phyloP scores from a whole-genome alignment of 2,113 vertebrate genomes.

The Amphilophus citrinellus region DNA sequence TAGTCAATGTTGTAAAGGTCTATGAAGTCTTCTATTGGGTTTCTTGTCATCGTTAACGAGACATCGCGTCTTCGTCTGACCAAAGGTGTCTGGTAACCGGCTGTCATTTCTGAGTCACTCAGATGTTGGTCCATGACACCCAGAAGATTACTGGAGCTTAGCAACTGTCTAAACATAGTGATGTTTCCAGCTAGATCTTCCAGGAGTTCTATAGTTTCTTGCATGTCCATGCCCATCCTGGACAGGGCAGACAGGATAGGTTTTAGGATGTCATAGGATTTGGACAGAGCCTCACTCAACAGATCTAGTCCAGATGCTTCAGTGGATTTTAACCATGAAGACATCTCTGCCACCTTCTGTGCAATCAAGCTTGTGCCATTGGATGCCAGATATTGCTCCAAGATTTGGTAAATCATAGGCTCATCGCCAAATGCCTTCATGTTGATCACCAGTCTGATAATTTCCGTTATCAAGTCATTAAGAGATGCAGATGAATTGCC shows the following conservation, averaged over 20 bases:
- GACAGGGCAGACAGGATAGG: slow-evolving; percentile 44
- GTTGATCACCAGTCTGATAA: slow-evolving; percentile 44
- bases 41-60: background rate
- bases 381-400: slow-evolving; percentile 63
- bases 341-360: slow-evolving; percentile 55
- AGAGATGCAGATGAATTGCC: slow-evolving; percentile 26
- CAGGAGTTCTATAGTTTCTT: slow-evolving; percentile 33
- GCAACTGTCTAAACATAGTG: slow-evolving; percentile 61
- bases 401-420: slow-evolving; percentile 45
- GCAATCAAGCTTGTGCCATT: slow-evolving; percentile 44
- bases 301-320: slow-evolving; percentile 67
- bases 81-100: background rate
- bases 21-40: slow-evolving; percentile 75
- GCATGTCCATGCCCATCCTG: slow-evolving; percentile 21
- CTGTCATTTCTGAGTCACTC: background rate
- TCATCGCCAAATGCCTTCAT: slow-evolving; percentile 61
- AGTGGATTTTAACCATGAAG: slow-evolving; percentile 62
- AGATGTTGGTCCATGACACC: slow-evolving; percentile 12
- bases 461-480: slow-evolving; percentile 39
- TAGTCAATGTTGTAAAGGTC: slow-evolving; percentile 78
- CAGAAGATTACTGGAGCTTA: slow-evolving; percentile 31
- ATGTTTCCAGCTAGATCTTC: slow-evolving; percentile 59
- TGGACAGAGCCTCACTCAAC: slow-evolving; percentile 60
- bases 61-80: slow-evolving; percentile 38
- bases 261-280: slow-evolving; percentile 51